Evolutionary conservation across 2,113 vertebrate species (phyloP), one percentile per base, ranked within the genome.

Genomic region (Nothobranchius kuhntae): DNA sequence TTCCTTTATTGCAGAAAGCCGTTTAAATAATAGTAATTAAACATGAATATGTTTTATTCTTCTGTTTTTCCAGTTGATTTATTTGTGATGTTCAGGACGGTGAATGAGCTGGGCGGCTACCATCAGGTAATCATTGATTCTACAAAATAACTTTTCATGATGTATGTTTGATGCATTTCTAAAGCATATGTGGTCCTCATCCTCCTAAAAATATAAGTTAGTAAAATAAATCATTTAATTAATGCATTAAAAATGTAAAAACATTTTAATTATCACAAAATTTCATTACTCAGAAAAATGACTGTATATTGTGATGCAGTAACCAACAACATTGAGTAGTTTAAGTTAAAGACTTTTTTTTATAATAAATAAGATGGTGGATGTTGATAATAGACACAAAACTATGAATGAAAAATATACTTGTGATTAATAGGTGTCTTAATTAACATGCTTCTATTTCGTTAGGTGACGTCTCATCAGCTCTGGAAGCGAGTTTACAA

Each of bases 401-500:
- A 30, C 2, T 30, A 30, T 30, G 30, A 30, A 30, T 30, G 2
- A 4, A 30, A 30, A 30, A 6, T 47, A 3, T 3, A 47, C 13
- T 14, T 6, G 4, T 8, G 38, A 40, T 40, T 45, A 11, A 13
- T 7, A n/a, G 26, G 2, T 6, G 13, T 47, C 2, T n/a, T 12
- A 14, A 30, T 0, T 4, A 9, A 30, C 8, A 15, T 14, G 30
- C 4, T 44, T 3, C 21, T 13, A 10, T 38, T 26, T 4, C 13
- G 59, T 3, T 69, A 94, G 93, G 93, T 94, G 13, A 93, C 92
- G 0, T 55, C 88, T 15, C 92, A 93, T 69, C 92, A 94, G 78
- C 55, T 91, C 51, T 94, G 93, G 93, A 94, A 94, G 53, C 92
- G 93, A 10, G 89, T 94, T 12, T 94, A 94, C 82, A 94, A 93